These are phyloP conservation scores for Margarornis squamiger DNA, from an alignment of 2,797 vertebrate species.

Conservation along the genomic window DNA sequence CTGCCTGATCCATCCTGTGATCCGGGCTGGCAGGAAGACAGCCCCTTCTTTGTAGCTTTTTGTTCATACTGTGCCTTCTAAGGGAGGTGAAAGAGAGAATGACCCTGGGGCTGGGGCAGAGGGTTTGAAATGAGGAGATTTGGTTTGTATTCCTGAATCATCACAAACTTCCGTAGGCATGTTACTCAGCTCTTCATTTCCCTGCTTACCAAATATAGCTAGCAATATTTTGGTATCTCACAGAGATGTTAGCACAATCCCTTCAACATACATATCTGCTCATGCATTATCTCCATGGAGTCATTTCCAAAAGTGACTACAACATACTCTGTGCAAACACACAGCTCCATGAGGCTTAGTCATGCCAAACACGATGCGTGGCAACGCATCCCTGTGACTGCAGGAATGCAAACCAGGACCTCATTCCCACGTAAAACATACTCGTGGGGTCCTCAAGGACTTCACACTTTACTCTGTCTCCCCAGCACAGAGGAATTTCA, in stretches of 20 bases:
- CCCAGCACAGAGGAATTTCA: neutral
- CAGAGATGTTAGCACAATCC: slow-evolving; percentile 38
- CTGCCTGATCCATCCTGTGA: neutral
- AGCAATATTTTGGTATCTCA: slow-evolving; percentile 48
- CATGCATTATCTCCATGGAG: slow-evolving; percentile 10
- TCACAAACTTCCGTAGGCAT: neutral
- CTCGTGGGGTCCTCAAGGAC: neutral
- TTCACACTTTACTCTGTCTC: neutral
- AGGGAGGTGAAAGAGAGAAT: neutral
- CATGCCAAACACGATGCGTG: neutral
- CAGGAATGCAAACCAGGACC: neutral
- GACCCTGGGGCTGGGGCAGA: neutral
- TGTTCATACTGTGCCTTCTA: neutral
- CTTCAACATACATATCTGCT: slow-evolving; percentile 31
- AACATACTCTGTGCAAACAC: neutral
- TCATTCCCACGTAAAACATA: neutral
- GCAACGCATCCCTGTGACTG: neutral
- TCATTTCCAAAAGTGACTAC: neutral
- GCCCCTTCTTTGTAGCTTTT: neutral
- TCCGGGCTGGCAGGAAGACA: neutral
- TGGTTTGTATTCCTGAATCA: slow-evolving; percentile 16
- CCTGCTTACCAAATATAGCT: slow-evolving; percentile 39
- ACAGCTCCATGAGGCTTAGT: slow-evolving; percentile 4
- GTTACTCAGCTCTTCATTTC: slow-evolving; percentile 41
- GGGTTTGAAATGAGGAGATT: neutral